Conservation (phyloP, 2,888 invertebrate species). For the Scrobipalpa costella region DNA sequence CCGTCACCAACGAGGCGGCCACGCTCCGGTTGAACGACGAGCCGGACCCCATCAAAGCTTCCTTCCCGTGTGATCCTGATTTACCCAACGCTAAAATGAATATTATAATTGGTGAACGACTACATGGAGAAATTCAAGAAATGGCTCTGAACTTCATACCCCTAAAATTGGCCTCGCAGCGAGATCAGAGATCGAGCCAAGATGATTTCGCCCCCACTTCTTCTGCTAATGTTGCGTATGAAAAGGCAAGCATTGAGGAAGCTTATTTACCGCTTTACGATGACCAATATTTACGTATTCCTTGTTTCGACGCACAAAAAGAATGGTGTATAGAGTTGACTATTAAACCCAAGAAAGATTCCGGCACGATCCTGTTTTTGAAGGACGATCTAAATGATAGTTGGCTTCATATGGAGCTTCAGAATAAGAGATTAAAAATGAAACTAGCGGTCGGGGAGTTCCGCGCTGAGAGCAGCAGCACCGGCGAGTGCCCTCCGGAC, state of each 20-base stretch:
- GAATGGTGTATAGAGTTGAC: constrained; percentile 67
- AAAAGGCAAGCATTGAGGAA: constrained; percentile 63
- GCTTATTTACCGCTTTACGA: constrained; percentile 57
- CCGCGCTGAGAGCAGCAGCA: constrained; percentile 59
- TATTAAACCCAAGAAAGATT: constrained; percentile 58
- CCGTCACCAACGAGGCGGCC: constrained; percentile 62
- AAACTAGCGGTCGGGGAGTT: constrained; percentile 53
- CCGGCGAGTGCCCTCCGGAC: constrained; percentile 56
- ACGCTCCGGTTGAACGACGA: constrained; percentile 67
- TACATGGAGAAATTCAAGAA: constrained; percentile 73
- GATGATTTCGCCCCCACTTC: constrained; percentile 52
- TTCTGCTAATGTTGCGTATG: constrained; percentile 65
- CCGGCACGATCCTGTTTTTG: constrained; percentile 64
- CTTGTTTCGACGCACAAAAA: constrained; percentile 60
- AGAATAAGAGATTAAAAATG: constrained; percentile 65
- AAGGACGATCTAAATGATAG: constrained; percentile 45
- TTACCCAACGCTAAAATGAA: constrained; percentile 60
- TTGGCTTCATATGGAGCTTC: constrained; percentile 61
- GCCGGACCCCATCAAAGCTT: constrained; percentile 45
- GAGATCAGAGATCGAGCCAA: constrained; percentile 37
- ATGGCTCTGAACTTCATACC: constrained; percentile 71
- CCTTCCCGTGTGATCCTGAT: constrained; percentile 67
- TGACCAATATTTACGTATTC: constrained; percentile 63
- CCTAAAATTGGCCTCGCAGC: constrained; percentile 51
- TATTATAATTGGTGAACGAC: constrained; percentile 66